These are phyloP conservation scores for Enteromius treurensis DNA, from an alignment of 2,797 vertebrate species.

Conservation along the genomic window DNA sequence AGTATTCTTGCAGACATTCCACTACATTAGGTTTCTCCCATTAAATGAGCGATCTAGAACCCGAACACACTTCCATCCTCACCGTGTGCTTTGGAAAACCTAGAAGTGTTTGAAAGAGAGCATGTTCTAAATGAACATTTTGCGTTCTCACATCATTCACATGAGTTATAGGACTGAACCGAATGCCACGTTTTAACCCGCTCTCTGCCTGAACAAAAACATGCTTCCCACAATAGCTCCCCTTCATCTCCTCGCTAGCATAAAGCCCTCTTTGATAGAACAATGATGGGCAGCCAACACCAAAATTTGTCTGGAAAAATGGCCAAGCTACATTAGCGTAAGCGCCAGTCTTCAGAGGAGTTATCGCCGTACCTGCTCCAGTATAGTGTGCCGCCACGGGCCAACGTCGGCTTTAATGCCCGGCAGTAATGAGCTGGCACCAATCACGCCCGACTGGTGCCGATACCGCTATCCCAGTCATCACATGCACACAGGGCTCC, in stretches of 20 bases:
- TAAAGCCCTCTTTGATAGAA: conserved; percentile 59
- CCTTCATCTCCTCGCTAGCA: conserved; percentile 45
- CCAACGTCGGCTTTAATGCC: conserved; percentile 65
- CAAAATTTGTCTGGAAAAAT: conserved; percentile 59
- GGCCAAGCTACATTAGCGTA: conserved; percentile 63
- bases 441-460: conserved; percentile 59
- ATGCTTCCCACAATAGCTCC: conserved; percentile 24
- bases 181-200: background rate
- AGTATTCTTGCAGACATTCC: background rate
- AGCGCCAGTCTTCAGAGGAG: conserved; percentile 63
- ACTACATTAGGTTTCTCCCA: background rate
- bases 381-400: conserved; percentile 61
- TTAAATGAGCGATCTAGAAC: background rate
- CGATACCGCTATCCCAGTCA: conserved; percentile 56
- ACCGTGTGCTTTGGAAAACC: background rate
- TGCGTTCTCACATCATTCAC: conserved; percentile 27
- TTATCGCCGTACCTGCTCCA: conserved; percentile 58
- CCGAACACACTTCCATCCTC: background rate
- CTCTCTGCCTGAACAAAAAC: background rate
- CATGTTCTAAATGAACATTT: conserved; percentile 2
- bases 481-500: conserved; percentile 45
- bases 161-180: background rate
- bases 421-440: conserved; percentile 69
- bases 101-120: background rate
- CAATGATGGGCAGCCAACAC: conserved; percentile 50